A percentile compares a stretch with the other conserved stretches of the same genome.
Conservation (phyloP, 2,888 invertebrate species). For the Meteorus colon region DNA sequence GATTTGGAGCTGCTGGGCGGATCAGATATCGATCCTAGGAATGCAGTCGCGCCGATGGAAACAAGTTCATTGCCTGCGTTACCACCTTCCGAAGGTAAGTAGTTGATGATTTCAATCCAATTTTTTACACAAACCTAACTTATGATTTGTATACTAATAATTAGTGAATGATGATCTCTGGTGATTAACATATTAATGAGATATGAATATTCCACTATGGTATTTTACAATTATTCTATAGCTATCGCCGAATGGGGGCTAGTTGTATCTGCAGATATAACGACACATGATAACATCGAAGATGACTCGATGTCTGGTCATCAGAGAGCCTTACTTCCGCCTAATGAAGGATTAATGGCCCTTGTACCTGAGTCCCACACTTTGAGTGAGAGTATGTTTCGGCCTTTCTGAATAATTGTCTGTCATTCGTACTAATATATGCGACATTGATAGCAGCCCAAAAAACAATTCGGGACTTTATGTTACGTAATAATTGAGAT, state of each 20-base stretch:
- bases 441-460: too few species aligned
- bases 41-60: constrained; percentile 55
- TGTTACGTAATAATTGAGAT: background rate
- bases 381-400: constrained; percentile 62
- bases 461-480: background rate
- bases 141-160: too few species aligned
- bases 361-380: constrained; percentile 64
- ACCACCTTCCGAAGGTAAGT: constrained; percentile 55
- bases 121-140: constrained; percentile 7
- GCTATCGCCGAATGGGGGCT: constrained; percentile 61
- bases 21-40: constrained; percentile 50
- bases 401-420: too few species aligned
- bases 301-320: constrained; percentile 58
- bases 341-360: constrained; percentile 61
- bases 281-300: constrained; percentile 61
- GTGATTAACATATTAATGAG: background rate
- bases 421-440: too few species aligned
- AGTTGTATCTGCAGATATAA: constrained; percentile 66
- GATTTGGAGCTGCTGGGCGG: constrained; percentile 47
- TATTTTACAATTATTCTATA: constrained; percentile 52
- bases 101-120: background rate
- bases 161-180: too few species aligned
- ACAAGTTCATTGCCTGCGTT: constrained; percentile 62
- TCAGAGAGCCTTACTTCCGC: constrained; percentile 65
- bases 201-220: constrained; percentile 40